A percentile compares a stretch with the other conserved stretches of the same genome.
phyloP scores from a whole-genome alignment of 2,113 vertebrate genomes.

The Cichladusa arquata region DNA sequence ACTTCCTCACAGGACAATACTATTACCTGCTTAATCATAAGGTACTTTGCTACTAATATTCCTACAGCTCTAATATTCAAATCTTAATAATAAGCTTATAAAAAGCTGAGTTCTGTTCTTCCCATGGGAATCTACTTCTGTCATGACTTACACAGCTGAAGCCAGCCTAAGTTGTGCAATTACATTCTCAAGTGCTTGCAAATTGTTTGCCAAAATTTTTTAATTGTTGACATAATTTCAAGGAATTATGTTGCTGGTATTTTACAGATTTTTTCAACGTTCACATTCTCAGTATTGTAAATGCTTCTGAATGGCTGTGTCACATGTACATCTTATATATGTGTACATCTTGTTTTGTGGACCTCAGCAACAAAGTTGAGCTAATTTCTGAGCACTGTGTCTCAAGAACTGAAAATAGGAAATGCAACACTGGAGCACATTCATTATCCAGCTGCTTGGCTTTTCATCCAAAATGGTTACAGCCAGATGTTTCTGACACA shows the following conservation, averaged over 20 bases:
- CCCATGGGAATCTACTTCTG: not conserved
- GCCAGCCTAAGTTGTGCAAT: constrained; percentile 29
- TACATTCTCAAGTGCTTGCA: constrained; percentile 10
- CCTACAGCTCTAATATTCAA: not conserved
- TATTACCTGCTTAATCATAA: not conserved
- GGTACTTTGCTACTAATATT: not conserved
- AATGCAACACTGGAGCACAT: not conserved
- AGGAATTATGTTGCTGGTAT: not conserved
- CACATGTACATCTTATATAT: not conserved
- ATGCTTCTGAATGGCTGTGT: not conserved
- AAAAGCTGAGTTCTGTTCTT: not conserved
- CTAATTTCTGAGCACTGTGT: not conserved
- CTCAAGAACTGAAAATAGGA: not conserved
- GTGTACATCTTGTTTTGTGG: not conserved
- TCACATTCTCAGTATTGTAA: not conserved
- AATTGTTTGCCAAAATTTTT: constrained; percentile 7
- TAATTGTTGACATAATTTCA: not conserved
- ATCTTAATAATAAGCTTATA: not conserved
- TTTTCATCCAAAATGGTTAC: not conserved
- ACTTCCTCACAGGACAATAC: not conserved
- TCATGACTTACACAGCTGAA: not conserved
- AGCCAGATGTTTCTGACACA: not conserved
- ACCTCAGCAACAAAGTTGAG: not conserved
- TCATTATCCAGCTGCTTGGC: not conserved
- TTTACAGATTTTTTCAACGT: not conserved